Percentiles rank a stretch among this genome's conserved stretches.
Conservation (phyloP, 2,888 invertebrate genomes). For the Yponomeuta sedellus region DNA sequence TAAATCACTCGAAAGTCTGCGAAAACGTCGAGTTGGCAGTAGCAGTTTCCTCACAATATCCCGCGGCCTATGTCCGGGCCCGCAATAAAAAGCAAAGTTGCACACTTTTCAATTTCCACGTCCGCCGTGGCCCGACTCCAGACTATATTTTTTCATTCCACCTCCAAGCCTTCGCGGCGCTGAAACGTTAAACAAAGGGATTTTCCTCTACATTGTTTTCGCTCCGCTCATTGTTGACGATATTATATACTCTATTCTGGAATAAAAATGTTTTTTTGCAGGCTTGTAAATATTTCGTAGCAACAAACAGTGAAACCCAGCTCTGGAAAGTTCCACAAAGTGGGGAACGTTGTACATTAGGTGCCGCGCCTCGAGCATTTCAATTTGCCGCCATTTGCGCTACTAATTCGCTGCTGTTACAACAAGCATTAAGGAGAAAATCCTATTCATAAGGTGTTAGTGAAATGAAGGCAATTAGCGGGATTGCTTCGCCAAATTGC, state of each 20-base stretch:
- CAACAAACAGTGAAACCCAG: not conserved
- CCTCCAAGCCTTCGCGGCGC: slow-evolving; percentile 33
- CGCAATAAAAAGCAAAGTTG: slow-evolving; percentile 58
- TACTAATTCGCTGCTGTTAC: not conserved
- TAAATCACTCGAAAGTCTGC: not conserved
- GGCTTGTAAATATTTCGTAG: not conserved
- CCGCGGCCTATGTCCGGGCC: slow-evolving; percentile 45
- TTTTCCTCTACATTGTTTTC: slow-evolving; percentile 54
- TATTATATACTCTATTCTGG: slow-evolving; percentile 22
- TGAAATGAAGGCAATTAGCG: slow-evolving; percentile 10
- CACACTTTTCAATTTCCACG: slow-evolving; percentile 58
- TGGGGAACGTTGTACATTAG: not conserved
- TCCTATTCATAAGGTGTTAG: slow-evolving; percentile 1
- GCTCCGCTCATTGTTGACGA: slow-evolving; percentile 30
- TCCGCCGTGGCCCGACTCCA: slow-evolving; percentile 37
- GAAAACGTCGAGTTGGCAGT: not conserved
- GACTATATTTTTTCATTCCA: slow-evolving; percentile 53
- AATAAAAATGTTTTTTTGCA: not conserved
- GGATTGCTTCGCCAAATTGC: slow-evolving; percentile 2
- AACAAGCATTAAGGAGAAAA: not conserved
- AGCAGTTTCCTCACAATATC: not conserved
- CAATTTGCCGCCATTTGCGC: not conserved
- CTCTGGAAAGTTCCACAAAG: not conserved
- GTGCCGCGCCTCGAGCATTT: slow-evolving; percentile 1
- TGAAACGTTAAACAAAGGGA: slow-evolving; percentile 56